Conservation (phyloP, 2,888 invertebrate genomes). For the Chaitophorus viminalis region DNA sequence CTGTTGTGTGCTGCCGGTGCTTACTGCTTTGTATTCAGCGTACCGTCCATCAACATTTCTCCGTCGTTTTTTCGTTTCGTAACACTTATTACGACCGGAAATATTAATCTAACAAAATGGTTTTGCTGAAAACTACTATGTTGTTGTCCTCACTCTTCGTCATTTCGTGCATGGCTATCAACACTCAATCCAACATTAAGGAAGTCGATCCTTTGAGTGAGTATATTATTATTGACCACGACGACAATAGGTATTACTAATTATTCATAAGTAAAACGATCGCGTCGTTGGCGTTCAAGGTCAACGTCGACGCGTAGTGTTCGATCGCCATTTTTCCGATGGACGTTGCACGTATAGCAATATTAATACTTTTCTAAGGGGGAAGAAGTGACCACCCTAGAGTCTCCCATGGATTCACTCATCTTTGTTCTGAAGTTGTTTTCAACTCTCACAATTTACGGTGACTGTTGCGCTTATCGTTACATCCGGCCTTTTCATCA, state of each 20-base stretch:
- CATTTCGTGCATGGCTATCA: neutral
- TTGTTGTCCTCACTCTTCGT: neutral
- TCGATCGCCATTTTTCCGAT: neutral
- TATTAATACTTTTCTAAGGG: neutral
- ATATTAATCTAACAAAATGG: slow-evolving; percentile 17
- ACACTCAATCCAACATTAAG: neutral
- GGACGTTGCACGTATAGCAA: neutral
- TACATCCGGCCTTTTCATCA: neutral
- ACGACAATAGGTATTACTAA: neutral
- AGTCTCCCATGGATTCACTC: too few species aligned
- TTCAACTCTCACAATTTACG: too few species aligned
- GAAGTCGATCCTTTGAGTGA: neutral
- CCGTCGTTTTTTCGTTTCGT: neutral
- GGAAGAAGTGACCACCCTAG: too few species aligned
- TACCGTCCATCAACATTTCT: neutral
- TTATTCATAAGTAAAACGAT: neutral
- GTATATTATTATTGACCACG: neutral
- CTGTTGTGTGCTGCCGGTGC: neutral
- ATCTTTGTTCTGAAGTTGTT: too few species aligned
- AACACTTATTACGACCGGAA: neutral
- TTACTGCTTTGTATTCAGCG: too few species aligned
- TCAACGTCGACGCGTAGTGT: neutral
- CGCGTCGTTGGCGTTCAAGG: neutral
- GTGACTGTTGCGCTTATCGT: neutral
- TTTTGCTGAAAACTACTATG: neutral